Conservation (phyloP, 2,113 vertebrate species). For the Meleagris gallopavo region DNA sequence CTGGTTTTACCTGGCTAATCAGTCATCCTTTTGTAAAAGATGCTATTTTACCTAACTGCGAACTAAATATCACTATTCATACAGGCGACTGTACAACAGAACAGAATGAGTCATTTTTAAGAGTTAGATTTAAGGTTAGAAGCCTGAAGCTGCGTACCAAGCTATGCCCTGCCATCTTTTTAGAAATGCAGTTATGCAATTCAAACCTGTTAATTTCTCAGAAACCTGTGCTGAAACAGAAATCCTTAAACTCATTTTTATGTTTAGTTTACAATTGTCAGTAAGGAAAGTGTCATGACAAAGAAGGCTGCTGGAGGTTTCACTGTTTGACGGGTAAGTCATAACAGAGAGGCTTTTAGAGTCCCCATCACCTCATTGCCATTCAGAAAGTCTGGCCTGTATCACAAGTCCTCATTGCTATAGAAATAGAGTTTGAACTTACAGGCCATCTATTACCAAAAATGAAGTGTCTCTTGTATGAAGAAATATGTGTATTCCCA, state of each 20-base stretch:
- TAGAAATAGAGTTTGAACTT: background rate
- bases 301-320: background rate
- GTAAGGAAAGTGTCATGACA: background rate
- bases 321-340: background rate
- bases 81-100: background rate
- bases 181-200: background rate
- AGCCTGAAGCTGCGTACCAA: background rate
- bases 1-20: background rate
- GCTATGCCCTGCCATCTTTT: background rate
- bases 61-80: background rate
- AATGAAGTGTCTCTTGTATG: too few species aligned
- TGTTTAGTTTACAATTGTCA: too few species aligned
- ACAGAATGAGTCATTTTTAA: background rate
- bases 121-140: background rate
- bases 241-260: background rate
- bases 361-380: background rate
- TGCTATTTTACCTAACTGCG: background rate
- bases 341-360: background rate
- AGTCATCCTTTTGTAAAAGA: background rate
- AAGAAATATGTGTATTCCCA: background rate
- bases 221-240: background rate
- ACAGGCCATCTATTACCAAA: rapidly evolving
- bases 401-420: background rate
- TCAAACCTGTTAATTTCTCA: background rate
- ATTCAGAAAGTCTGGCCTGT: background rate